A percentile compares a stretch with the other conserved stretches of the same genome.
Conservation (phyloP, 2,888 invertebrate species). For the Ectemnius cavifrons region DNA sequence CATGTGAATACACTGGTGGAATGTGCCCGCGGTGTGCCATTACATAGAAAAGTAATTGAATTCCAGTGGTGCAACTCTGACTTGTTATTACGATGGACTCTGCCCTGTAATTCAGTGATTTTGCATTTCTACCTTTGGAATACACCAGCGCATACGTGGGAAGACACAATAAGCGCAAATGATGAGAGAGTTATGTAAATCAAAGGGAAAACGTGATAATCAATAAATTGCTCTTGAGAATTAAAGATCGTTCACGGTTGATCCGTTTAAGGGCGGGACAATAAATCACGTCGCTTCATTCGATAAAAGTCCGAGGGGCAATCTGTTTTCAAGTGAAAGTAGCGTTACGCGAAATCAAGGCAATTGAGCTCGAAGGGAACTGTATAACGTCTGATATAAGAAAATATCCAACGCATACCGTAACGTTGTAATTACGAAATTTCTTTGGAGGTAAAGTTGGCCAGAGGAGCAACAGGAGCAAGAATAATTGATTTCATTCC, state of each 20-base stretch:
- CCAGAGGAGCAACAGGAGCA: too few species aligned
- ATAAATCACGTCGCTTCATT: neutral
- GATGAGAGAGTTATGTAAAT: neutral
- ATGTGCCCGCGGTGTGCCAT: neutral
- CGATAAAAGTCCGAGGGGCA: neutral
- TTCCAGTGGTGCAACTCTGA: conserved; percentile 26
- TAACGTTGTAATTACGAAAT: neutral
- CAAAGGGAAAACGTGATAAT: neutral
- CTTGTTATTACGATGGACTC: conserved; percentile 19
- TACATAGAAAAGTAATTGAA: conserved; percentile 45
- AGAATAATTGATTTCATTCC: too few species aligned
- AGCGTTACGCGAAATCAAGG: neutral
- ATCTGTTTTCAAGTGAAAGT: conserved; percentile 1
- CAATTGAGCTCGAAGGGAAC: neutral
- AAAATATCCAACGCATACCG: neutral
- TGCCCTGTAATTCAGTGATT: too few species aligned
- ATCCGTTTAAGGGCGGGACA: neutral
- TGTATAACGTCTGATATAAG: neutral
- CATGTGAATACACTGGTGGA: neutral
- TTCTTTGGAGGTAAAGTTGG: too few species aligned
- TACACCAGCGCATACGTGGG: too few species aligned
- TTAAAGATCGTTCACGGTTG: neutral
- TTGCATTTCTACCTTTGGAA: too few species aligned
- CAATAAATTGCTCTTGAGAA: neutral
- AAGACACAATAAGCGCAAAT: too few species aligned